Base-by-base conservation (phyloP, 2,888 invertebrate species). In the Subacronicta megacephala region DNA sequence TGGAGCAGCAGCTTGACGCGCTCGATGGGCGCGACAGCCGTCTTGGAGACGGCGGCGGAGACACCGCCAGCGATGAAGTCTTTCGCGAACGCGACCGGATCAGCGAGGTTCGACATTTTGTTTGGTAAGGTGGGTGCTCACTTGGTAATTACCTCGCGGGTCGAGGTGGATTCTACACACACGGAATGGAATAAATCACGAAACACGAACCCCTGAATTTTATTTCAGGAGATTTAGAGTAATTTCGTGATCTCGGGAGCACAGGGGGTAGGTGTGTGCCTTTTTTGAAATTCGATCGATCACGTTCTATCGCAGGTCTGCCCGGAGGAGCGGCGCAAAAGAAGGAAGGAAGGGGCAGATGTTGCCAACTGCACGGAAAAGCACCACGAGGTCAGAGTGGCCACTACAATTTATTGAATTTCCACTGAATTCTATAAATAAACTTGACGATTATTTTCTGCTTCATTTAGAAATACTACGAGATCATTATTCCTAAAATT, bases 1-100 rank as follows among this genome's bases (percentile, higher is more conserved):
- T 99, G 99, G 75, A 99, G 96, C 77, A 99, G 96, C 88, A 99
- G 95, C 94, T 99, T 99, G 62, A 99, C 99, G 85, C 99, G 97
- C 95, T 99, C 99, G 92, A 99, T 99, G 85, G 99, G 99, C 50
- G 99, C 99, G 72, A 99, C 99, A 72, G 98, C 97, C 73, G 99
- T 99, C 94, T 99, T 99, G 81, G 99, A 98, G 82, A 99, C 96
- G 78, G 98, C 99, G 72, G 99, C 99, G 64, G 99, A 97, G 70
- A 98, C 95, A 86, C 99, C 99, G 86, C 99, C 99, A 83, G 98
- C 98, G 84, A 98, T 91, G 93, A 98, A 98, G 95, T 98, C 99
- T 95, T 98, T 98, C 89, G 96, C 95, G 94, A 98, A 98, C 88
- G 97, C 96, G 90, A 97, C 95, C 85, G 97, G 97, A 96, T 98